phyloP scores from a whole-genome alignment of 1,140 invertebrate species.

The Dryas iulia region DNA sequence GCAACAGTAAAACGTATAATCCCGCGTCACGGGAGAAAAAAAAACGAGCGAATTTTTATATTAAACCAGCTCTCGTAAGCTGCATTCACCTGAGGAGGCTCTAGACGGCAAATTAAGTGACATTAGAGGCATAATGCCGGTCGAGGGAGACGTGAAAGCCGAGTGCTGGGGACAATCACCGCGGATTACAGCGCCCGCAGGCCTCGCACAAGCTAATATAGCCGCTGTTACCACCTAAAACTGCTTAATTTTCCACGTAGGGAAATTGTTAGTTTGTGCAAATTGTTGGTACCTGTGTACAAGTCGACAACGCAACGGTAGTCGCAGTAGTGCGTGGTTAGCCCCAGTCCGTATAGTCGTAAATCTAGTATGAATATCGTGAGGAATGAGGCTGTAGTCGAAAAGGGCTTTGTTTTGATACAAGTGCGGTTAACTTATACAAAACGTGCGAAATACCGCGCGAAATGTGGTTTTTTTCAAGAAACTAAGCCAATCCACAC shows the following conservation, averaged over 20 bases:
- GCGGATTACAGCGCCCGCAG: constrained; percentile 36
- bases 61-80: constrained; percentile 73
- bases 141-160: constrained; percentile 69
- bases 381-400: constrained; percentile 34
- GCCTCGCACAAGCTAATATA: constrained; percentile 34
- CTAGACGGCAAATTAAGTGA: constrained; percentile 79
- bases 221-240: constrained; percentile 35
- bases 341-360: constrained; percentile 34
- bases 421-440: constrained; percentile 40
- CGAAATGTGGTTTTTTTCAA: constrained; percentile 26
- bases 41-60: constrained; percentile 74
- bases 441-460: constrained; percentile 34
- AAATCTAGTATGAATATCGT: constrained; percentile 34
- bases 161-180: constrained; percentile 61
- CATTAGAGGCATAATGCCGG: constrained; percentile 77
- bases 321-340: constrained; percentile 46
- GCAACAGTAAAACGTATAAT: constrained; percentile 71
- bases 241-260: constrained; percentile 36
- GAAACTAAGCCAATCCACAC: constrained; percentile 23
- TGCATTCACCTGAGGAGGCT: constrained; percentile 75
- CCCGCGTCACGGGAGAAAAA: constrained; percentile 58
- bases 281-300: constrained; percentile 35
- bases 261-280: constrained; percentile 22
- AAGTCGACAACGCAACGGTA: constrained; percentile 50
- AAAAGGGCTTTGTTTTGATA: constrained; percentile 36